Evolutionary conservation across 2,113 vertebrate genomes (phyloP).

Genomic region (Xyliphius kryptos): DNA sequence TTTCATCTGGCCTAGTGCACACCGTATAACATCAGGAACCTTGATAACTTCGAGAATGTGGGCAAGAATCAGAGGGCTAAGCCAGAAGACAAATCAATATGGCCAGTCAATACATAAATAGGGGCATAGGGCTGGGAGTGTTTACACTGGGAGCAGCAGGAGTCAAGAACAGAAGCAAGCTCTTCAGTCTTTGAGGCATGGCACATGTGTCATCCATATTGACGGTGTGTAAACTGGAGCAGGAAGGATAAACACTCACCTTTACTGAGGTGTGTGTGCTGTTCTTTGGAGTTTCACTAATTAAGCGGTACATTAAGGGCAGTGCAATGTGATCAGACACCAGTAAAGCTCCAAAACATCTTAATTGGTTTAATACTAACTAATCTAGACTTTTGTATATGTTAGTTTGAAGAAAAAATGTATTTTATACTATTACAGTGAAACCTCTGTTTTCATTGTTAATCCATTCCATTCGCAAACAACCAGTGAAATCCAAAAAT

Average conservation of each 20-base stretch:
- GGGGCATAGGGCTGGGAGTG: conserved; percentile 23
- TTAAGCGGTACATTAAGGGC: no score
- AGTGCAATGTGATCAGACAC: no score
- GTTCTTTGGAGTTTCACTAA: no score
- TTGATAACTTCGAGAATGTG: conserved; percentile 27
- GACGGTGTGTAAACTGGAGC: conserved; percentile 17
- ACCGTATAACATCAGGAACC: conserved; percentile 23
- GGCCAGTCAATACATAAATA: conserved; percentile 38
- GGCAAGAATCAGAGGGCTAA: conserved; percentile 5
- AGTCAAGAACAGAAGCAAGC: conserved; percentile 22
- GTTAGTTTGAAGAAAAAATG: no score
- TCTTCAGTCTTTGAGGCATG: conserved; percentile 5
- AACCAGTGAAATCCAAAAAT: no score
- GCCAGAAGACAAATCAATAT: conserved; percentile 33
- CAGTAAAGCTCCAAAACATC: no score
- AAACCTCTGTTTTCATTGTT: no score
- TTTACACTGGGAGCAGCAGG: conserved; percentile 30
- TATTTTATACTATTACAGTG: no score
- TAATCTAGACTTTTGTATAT: no score
- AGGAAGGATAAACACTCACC: conserved; percentile 9
- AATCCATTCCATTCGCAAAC: no score
- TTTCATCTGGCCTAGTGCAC: conserved; percentile 4
- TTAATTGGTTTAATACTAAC: no score
- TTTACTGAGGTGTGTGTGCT: background rate
- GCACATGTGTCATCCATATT: conserved; percentile 18